These are phyloP conservation scores for Ophion slaviceki DNA, from an alignment of 2,888 invertebrate genomes.

Conservation along the genomic window DNA sequence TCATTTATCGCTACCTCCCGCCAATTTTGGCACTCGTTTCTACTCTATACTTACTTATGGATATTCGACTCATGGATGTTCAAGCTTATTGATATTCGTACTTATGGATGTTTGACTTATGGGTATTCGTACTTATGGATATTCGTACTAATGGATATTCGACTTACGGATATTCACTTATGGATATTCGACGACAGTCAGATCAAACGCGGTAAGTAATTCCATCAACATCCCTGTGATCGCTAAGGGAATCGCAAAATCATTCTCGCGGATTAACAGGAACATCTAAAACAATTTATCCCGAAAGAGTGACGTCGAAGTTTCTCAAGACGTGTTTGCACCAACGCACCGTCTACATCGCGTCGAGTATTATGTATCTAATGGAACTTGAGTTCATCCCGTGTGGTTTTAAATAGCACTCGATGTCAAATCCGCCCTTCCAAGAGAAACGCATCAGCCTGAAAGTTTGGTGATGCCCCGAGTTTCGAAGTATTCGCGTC, in stretches of 20 bases:
- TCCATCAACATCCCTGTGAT: background rate
- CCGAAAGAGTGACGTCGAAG: constrained; percentile 28
- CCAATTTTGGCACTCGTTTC: no score
- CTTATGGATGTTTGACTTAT: no score
- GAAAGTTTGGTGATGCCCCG: constrained; percentile 33
- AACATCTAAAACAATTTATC: background rate
- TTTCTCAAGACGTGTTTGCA: constrained; percentile 22
- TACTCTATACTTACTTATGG: no score
- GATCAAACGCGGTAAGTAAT: no score
- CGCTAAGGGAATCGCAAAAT: background rate
- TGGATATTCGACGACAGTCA: no score
- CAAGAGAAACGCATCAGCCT: constrained; percentile 27
- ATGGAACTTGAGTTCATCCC: constrained; percentile 35
- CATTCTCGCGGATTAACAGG: background rate
- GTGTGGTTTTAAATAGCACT: constrained; percentile 50
- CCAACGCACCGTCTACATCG: background rate
- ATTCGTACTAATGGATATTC: no score
- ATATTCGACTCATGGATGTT: no score
- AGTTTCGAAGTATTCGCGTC: constrained; percentile 27
- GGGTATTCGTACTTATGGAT: no score
- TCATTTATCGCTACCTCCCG: no score
- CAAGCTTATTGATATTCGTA: no score
- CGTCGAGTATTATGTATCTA: constrained; percentile 3
- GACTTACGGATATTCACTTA: no score
- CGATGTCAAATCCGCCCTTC: constrained; percentile 28